Conservation (phyloP, 2,113 vertebrate species). For the Nannobrachium achirus region DNA sequence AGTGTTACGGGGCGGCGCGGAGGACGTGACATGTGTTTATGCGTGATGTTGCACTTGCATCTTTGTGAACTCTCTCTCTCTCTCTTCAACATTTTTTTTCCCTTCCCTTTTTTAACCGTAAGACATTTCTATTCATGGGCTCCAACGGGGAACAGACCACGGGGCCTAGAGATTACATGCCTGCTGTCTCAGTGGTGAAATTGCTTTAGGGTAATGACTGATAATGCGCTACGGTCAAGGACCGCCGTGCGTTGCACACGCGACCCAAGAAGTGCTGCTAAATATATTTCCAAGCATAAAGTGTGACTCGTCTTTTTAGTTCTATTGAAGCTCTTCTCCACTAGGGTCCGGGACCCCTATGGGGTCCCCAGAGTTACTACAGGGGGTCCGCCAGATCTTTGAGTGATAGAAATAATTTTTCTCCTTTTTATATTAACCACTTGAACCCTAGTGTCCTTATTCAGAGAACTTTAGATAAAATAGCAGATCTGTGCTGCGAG, state of each 20-base stretch:
- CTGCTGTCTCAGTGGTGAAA: conserved; percentile 8
- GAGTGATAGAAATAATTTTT: no score
- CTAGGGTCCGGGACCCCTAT: no score
- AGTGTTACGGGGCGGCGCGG: neutral
- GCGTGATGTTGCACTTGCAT: neutral
- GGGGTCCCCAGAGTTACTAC: no score
- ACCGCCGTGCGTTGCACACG: no score
- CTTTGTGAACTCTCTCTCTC: neutral
- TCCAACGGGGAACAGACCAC: conserved; percentile 8
- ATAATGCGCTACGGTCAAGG: conserved; percentile 33
- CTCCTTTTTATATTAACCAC: no score
- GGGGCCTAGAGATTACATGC: conserved; percentile 13
- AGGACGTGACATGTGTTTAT: neutral
- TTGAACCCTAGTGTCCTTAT: no score
- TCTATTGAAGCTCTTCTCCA: no score
- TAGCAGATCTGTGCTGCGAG: no score
- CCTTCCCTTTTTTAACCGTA: neutral
- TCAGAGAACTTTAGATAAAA: no score
- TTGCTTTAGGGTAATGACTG: conserved; percentile 19
- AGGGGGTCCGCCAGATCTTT: no score
- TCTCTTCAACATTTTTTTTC: neutral
- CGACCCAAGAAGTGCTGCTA: conserved; percentile 16
- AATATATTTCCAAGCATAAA: conserved; percentile 25
- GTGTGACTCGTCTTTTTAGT: no score
- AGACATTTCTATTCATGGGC: neutral